These are phyloP conservation scores for Elaeidobius kamerunicus DNA, from an alignment of 2,888 invertebrate genomes.

Conservation along the genomic window DNA sequence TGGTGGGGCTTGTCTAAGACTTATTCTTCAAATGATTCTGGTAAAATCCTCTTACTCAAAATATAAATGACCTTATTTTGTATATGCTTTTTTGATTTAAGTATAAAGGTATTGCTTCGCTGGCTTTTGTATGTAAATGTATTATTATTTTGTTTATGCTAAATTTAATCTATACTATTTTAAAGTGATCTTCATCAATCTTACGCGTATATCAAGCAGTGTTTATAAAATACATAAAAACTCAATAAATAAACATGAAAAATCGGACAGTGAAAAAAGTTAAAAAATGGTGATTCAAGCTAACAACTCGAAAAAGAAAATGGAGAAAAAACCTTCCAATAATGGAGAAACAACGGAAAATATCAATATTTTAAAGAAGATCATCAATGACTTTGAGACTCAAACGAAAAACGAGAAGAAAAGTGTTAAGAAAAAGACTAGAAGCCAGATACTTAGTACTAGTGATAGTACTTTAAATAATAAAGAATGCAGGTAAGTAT, in stretches of 20 bases:
- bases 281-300: slow-evolving; percentile 27
- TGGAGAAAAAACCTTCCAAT: slow-evolving; percentile 32
- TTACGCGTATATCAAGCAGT: too few relatives aligned
- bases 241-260: slow-evolving; percentile 1
- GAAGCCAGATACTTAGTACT: slow-evolving; percentile 17
- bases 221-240: slow-evolving; percentile 1
- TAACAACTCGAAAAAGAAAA: slow-evolving; percentile 26
- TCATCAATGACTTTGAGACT: slow-evolving; percentile 46
- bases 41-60: too few relatives aligned
- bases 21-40: too few relatives aligned
- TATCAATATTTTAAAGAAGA: slow-evolving; percentile 46
- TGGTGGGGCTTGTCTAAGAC: too few relatives aligned
- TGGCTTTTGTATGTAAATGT: too few relatives aligned
- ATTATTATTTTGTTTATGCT: too few relatives aligned
- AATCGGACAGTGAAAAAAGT: slow-evolving; percentile 6
- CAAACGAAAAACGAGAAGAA: slow-evolving; percentile 31
- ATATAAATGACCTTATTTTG: too few relatives aligned
- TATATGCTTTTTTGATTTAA: too few relatives aligned
- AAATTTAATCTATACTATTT: too few relatives aligned
- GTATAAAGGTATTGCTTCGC: too few relatives aligned
- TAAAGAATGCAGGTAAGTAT: slow-evolving; percentile 30
- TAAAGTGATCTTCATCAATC: too few relatives aligned
- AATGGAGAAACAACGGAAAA: slow-evolving; percentile 40
- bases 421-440: slow-evolving; percentile 30
- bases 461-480: slow-evolving; percentile 25